Evolutionary conservation across 2,113 vertebrate genomes (phyloP).

Genomic region (Notechis scutatus): DNA sequence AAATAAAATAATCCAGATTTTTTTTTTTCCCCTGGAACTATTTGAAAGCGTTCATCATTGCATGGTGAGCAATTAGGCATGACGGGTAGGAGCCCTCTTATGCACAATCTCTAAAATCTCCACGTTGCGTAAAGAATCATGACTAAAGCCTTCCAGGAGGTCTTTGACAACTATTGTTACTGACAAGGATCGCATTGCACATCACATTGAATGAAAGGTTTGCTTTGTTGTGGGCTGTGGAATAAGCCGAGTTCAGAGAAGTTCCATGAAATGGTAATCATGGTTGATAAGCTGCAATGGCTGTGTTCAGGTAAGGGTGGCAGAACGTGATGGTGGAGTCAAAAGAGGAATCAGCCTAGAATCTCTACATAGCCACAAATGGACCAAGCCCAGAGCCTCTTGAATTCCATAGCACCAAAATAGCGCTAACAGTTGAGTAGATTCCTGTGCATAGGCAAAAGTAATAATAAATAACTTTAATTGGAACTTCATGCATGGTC

Average conservation of each 20-base stretch:
- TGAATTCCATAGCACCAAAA: background rate
- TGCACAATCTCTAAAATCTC: background rate
- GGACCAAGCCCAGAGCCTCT: background rate
- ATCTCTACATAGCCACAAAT: background rate
- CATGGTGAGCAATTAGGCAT: background rate
- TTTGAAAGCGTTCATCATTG: background rate
- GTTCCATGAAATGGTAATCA: background rate
- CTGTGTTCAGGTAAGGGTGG: background rate
- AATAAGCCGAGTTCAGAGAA: background rate
- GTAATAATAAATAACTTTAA: background rate
- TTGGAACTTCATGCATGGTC: background rate
- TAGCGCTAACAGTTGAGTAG: background rate
- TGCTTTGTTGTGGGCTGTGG: background rate
- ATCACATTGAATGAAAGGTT: background rate
- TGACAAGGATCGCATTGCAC: background rate
- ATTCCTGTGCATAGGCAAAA: background rate
- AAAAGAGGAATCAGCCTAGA: background rate
- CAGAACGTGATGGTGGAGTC: background rate
- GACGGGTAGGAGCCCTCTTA: background rate
- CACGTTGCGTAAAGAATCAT: background rate
- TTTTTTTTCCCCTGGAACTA: background rate
- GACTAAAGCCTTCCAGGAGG: background rate
- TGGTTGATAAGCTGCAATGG: background rate
- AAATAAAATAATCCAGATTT: background rate
- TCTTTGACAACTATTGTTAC: background rate